A percentile compares a stretch with the other conserved stretches of the same genome.
phyloP scores from a whole-genome alignment of 2,797 vertebrate species.

The Tenualosa ilisha region DNA sequence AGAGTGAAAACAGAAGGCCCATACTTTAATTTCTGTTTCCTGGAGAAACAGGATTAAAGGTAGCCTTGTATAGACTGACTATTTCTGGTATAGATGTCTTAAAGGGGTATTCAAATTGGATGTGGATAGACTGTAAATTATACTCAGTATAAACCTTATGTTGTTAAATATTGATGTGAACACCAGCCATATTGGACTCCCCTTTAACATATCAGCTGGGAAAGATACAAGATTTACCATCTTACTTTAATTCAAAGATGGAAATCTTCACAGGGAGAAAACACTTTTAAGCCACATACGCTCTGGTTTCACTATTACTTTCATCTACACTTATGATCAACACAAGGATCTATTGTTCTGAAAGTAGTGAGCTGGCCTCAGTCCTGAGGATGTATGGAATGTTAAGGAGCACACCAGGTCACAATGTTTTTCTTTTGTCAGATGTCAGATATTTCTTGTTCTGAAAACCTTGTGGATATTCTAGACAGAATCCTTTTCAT shows the following conservation, averaged over 20 bases:
- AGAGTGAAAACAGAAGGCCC: slow-evolving; percentile 79
- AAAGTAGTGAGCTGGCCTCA: slow-evolving; percentile 60
- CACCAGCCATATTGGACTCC: slow-evolving; percentile 55
- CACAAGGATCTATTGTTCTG: slow-evolving; percentile 47
- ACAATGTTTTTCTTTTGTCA: not conserved
- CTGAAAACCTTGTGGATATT: not conserved
- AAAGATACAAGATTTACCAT: slow-evolving; percentile 55
- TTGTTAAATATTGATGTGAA: not conserved
- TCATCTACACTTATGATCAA: slow-evolving; percentile 72
- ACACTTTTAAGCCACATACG: slow-evolving; percentile 52
- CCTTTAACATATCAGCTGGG: slow-evolving; percentile 62
- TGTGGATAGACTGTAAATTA: not conserved
- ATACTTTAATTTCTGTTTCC: slow-evolving; percentile 72
- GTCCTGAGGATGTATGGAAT: slow-evolving; percentile 66
- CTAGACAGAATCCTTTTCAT: not conserved
- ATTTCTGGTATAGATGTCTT: slow-evolving; percentile 60
- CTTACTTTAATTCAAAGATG: slow-evolving; percentile 60
- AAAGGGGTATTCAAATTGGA: slow-evolving; percentile 57
- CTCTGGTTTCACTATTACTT: slow-evolving; percentile 75
- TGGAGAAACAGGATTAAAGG: slow-evolving; percentile 73
- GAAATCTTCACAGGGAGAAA: slow-evolving; percentile 58
- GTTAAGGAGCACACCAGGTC: slow-evolving; percentile 61
- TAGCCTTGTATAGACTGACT: slow-evolving; percentile 62
- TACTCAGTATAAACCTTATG: not conserved
- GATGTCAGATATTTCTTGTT: not conserved